These are phyloP conservation scores for Ennomos fuscantarius DNA, from an alignment of 2,888 invertebrate species.

Conservation along the genomic window DNA sequence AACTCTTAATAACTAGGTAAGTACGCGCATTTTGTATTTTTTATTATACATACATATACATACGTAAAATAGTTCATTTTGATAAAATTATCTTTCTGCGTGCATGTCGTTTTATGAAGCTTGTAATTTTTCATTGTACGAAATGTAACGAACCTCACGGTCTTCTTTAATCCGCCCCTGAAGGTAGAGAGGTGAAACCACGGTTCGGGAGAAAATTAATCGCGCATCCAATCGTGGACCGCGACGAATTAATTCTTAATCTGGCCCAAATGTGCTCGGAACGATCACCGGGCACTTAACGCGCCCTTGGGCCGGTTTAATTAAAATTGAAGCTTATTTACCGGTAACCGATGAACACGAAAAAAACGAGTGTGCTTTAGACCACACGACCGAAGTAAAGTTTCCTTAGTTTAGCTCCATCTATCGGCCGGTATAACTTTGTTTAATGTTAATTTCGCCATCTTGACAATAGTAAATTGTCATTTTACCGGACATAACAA, in stretches of 20 bases:
- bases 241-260: constrained; percentile 70
- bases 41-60: too few relatives aligned
- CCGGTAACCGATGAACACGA: neutral
- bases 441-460: too few relatives aligned
- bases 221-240: constrained; percentile 57
- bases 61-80: neutral
- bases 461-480: too few relatives aligned
- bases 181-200: constrained; percentile 48
- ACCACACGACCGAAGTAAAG: too few relatives aligned
- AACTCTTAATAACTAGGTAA: neutral
- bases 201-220: constrained; percentile 62
- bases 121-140: too few relatives aligned
- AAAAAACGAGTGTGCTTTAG: too few relatives aligned
- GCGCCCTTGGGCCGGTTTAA: constrained; percentile 38
- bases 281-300: constrained; percentile 56
- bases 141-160: neutral
- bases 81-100: too few relatives aligned
- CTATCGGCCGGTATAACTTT: too few relatives aligned
- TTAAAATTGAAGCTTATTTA: constrained; percentile 32
- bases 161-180: constrained; percentile 48
- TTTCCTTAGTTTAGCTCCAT: too few relatives aligned
- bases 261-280: constrained; percentile 61
- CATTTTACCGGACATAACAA: too few relatives aligned
- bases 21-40: too few relatives aligned
- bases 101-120: too few relatives aligned